Percentiles rank a stretch among this genome's conserved stretches.
Evolutionary conservation across 2,797 vertebrate species (phyloP).

Genomic region (Takifugu ocellatus): DNA sequence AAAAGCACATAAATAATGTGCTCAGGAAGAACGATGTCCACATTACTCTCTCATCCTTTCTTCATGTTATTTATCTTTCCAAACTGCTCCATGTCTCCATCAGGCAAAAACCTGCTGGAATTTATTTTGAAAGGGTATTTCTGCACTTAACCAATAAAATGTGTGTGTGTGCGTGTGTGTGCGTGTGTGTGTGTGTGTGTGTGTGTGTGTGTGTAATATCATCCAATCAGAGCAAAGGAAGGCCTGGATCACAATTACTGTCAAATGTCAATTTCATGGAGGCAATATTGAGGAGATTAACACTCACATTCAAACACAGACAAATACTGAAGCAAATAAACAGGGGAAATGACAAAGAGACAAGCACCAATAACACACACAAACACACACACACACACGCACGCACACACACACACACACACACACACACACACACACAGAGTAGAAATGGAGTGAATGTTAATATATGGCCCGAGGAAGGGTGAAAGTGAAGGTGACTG

Average conservation of each 20-base stretch:
- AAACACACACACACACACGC: slow-evolving; percentile 9
- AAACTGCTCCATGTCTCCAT: slow-evolving; percentile 19
- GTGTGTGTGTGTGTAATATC: slow-evolving; percentile 58
- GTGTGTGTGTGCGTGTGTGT: slow-evolving; percentile 49
- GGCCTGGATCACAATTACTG: slow-evolving; percentile 82
- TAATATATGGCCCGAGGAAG: slow-evolving; percentile 66
- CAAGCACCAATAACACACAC: slow-evolving; percentile 8
- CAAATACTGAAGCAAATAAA: slow-evolving; percentile 17
- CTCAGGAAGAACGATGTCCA: no score
- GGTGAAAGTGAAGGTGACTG: slow-evolving; percentile 70
- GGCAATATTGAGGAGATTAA: slow-evolving; percentile 81
- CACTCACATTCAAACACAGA: slow-evolving; percentile 29
- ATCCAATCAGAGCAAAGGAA: slow-evolving; percentile 73
- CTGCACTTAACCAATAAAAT: slow-evolving; percentile 68
- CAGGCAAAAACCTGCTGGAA: slow-evolving; percentile 22
- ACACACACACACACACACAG: slow-evolving; percentile 18
- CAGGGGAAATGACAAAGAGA: slow-evolving; percentile 24
- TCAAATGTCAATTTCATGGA: slow-evolving; percentile 97
- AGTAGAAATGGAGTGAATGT: slow-evolving; percentile 41
- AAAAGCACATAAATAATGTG: no score
- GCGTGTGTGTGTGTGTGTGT: slow-evolving; percentile 33
- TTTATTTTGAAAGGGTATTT: slow-evolving; percentile 54
- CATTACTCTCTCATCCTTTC: neutral
- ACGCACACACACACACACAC: slow-evolving; percentile 20
- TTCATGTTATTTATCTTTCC: neutral